Conservation (phyloP, 2,797 vertebrate species). For the Danio choprae region DNA sequence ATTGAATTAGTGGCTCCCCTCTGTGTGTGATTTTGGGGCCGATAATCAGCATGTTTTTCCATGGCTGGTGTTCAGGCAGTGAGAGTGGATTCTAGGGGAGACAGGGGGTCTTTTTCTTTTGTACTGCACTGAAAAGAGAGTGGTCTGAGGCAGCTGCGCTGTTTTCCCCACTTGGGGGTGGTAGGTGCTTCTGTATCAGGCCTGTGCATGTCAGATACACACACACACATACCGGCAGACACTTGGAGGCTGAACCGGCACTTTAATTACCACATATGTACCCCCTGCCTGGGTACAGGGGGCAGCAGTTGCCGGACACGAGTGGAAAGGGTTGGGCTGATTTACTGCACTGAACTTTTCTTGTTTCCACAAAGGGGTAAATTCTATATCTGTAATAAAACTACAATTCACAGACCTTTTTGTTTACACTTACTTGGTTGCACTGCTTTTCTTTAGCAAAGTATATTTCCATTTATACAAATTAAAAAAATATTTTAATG, state of each 20-base stretch:
- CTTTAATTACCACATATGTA: slow-evolving; percentile 80
- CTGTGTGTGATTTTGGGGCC: slow-evolving; percentile 30
- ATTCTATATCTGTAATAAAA: slow-evolving; percentile 21
- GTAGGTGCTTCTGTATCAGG: slow-evolving; percentile 89
- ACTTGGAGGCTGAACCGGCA: slow-evolving; percentile 73
- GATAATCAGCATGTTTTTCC: slow-evolving; percentile 36
- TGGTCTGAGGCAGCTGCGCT: slow-evolving; percentile 84
- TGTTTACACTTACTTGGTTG: not conserved
- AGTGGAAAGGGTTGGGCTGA: slow-evolving; percentile 67
- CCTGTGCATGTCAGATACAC: slow-evolving; percentile 57
- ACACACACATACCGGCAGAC: slow-evolving; percentile 69
- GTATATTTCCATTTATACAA: not conserved
- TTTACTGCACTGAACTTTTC: slow-evolving; percentile 53
- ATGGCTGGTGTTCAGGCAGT: slow-evolving; percentile 50
- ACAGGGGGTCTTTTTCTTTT: slow-evolving; percentile 80
- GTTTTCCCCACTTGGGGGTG: slow-evolving; percentile 98
- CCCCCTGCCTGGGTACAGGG: slow-evolving; percentile 58
- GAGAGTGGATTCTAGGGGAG: slow-evolving; percentile 67
- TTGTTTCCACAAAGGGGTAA: slow-evolving; percentile 31
- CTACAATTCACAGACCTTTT: slow-evolving; percentile 31
- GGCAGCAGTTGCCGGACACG: slow-evolving; percentile 74
- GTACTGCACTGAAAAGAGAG: slow-evolving; percentile 78
- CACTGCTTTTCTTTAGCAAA: slow-evolving; percentile 2
- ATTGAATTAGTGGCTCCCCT: slow-evolving; percentile 36
- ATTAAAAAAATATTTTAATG: not conserved